Evolutionary conservation across 2,113 vertebrate species (phyloP).

Genomic region (Gymnarchus niloticus): DNA sequence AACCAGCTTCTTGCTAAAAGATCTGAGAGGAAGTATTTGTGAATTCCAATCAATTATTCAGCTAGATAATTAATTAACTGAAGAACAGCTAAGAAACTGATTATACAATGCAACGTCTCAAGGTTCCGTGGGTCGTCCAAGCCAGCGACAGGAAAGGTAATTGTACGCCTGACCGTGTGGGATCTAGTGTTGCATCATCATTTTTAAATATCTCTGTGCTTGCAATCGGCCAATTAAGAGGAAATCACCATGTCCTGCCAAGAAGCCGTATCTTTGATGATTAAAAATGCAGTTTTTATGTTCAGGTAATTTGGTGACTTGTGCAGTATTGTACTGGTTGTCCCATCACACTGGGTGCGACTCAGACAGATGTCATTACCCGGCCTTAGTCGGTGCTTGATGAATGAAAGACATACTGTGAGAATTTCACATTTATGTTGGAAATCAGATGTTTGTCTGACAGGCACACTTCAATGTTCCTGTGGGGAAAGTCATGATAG

Average conservation of each 20-base stretch:
- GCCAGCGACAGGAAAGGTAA: not conserved
- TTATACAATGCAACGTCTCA: constrained; percentile 1
- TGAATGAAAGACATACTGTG: constrained; percentile 54
- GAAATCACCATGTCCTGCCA: constrained; percentile 27
- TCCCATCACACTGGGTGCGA: constrained; percentile 46
- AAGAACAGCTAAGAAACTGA: constrained; percentile 44
- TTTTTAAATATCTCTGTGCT: constrained; percentile 20
- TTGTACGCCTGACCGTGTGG: not conserved
- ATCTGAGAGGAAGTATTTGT: constrained; percentile 54
- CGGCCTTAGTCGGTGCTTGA: constrained; percentile 61
- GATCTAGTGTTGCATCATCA: not conserved
- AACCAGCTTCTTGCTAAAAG: constrained; percentile 50
- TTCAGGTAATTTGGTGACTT: constrained; percentile 58
- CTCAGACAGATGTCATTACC: constrained; percentile 66
- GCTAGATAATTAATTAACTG: constrained; percentile 56
- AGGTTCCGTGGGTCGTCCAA: not conserved
- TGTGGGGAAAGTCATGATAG: too few relatives aligned
- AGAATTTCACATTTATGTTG: constrained; percentile 52
- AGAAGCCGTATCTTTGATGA: constrained; percentile 44
- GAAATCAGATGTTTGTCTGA: constrained; percentile 40
- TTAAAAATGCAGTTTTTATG: constrained; percentile 55
- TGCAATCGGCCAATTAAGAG: constrained; percentile 32
- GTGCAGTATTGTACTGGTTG: constrained; percentile 57
- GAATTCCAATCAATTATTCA: constrained; percentile 61
- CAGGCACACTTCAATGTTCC: too few relatives aligned